Base-by-base conservation (phyloP, 2,888 invertebrate species). In the Dioctria linearis region DNA sequence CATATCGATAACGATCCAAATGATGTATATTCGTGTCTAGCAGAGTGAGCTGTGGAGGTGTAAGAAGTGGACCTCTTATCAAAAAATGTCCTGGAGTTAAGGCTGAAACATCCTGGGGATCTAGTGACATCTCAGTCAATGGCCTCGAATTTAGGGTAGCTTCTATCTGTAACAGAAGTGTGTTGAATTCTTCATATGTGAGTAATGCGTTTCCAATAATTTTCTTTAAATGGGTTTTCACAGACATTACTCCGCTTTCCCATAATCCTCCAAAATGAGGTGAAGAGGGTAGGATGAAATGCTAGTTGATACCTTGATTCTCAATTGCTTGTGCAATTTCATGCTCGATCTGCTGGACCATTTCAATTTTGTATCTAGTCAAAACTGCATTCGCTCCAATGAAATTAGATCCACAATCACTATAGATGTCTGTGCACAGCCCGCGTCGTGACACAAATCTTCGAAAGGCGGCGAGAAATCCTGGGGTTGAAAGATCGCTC, bases 11-110 rank as follows among this genome's bases (percentile, higher is more conserved):
- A n/a, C n/a, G n/a, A 25, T 25, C 8, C n/a, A 39, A 8, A 37
- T 5, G 59, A n/a, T 4, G 25, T 2, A 25, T 25, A 2, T 25
- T 25, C 25, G 25, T 25, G 25, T 1, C 25, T 25, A 25, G 25
- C 25, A 25, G 25, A 25, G 25, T 25, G 25, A 2, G 25, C 25
- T 25, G 1, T 25, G 25, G 25, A 25, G 25, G 2, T 25, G 25
- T 25, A 25, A 25, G 25, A 25, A 1, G 25, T 25, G 25, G 25
- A 25, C 25, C 25, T 25, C 25, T 2, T 2, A 25, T 25, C 25
- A 25, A 25, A 25, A 25, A 63, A 54, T 81, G 81, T 39, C 73
- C 73, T 25, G 80, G 78, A 6, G 80, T 80, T 3, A 80, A 54
- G 4, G 40, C 59, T n/a, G 37, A 25, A 25, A 25, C 25, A 25